Evolutionary conservation across 2,888 invertebrate species (phyloP), one percentile per base, ranked within the genome.

Genomic region (Xiphydria camelus): DNA sequence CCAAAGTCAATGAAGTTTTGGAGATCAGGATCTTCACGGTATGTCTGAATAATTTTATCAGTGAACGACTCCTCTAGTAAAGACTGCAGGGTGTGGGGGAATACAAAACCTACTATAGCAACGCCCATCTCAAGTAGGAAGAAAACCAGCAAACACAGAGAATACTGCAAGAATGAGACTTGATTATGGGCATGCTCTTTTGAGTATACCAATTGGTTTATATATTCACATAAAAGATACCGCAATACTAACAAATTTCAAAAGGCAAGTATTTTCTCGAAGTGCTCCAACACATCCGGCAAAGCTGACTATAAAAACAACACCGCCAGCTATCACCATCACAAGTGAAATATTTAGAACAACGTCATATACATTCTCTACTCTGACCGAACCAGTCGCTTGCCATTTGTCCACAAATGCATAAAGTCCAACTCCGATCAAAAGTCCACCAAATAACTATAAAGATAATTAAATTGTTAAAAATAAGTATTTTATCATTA

Each of bases 1-100:
- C 94, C 90, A 78, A 92, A 94, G 75, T 96, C 95, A 53, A 96
- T 94, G 54, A 95, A 87, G 78, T 94, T 94, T 75, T 94, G 91
- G 42, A 94, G 79, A 77, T 96, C 95, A 0, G 91, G 88, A 77
- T 95, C 94, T 70, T 95, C 95, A 32, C 94, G 81, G 71, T 96
- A 95, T 0, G 91, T 88, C 66, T 92, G 91, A 41, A 96, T 93
- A 17, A 94, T 90, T 68, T 92, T 88, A 68, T 94, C 93, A 0
- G 93, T 92, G 66, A 95, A 88, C 51, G 90, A 89, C 59, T 87
- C 87, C 70, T 93, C 92, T 33, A 95, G 75, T 33, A 91, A 79
- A 0, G 89, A 86, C 69, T 92, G 90, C 76, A 94, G 86, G 14
- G 91, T 87, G 57, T 92, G 89, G 4, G 94, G 94, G 74, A 94